A percentile compares a stretch with the other conserved stretches of the same genome.
Conservation (phyloP, 2,797 vertebrate genomes). For the Alauda arvensis region DNA sequence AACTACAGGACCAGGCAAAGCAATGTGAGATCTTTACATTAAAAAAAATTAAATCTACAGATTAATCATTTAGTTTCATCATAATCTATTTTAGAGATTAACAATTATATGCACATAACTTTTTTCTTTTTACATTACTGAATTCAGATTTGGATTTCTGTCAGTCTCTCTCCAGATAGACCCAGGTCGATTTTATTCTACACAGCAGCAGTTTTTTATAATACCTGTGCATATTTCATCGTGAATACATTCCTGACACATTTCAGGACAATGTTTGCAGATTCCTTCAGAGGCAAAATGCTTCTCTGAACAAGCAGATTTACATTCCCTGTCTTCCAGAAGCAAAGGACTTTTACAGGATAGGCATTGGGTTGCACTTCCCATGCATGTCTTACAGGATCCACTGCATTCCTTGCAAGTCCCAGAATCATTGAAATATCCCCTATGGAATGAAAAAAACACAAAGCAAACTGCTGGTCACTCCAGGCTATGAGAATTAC, state of each 20-base stretch:
- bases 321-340: conserved; percentile 74
- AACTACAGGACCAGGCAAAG: not conserved
- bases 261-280: conserved; percentile 80
- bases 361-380: conserved; percentile 74
- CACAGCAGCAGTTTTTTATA: not conserved
- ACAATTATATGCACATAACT: not conserved
- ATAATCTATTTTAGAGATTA: not conserved
- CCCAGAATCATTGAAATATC: conserved; percentile 71
- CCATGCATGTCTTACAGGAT: conserved; percentile 78
- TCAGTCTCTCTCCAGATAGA: not conserved
- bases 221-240: conserved; percentile 82
- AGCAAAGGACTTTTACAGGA: conserved; percentile 76
- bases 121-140: not conserved
- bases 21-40: not conserved
- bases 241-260: conserved; percentile 80
- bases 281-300: conserved; percentile 70
- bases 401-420: conserved; percentile 71
- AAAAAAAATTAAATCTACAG: too few relatives aligned
- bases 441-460: conserved; percentile 65
- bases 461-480: not conserved
- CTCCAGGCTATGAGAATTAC: not conserved
- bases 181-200: not conserved
- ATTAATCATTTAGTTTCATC: not conserved
- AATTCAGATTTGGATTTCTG: not conserved
- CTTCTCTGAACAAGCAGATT: conserved; percentile 72